Evolutionary conservation across 2,888 invertebrate species (phyloP).

Genomic region (Eremobia ochroleuca): DNA sequence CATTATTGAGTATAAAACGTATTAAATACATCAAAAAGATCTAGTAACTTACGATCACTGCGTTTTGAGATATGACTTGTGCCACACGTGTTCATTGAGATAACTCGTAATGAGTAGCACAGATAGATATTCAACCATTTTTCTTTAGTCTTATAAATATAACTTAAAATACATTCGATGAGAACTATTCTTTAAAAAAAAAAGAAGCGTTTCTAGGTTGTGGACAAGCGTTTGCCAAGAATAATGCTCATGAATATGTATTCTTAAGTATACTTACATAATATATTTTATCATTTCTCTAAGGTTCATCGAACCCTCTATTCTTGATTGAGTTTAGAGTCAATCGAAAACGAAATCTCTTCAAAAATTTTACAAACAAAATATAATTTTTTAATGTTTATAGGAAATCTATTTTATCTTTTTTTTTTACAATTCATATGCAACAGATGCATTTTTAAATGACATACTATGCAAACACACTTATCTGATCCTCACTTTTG

Average conservation of each 20-base stretch:
- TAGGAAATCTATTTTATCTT: background rate
- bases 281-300: background rate
- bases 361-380: slow-evolving; percentile 28
- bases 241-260: slow-evolving; percentile 23
- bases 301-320: slow-evolving; percentile 23
- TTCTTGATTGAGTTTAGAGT: slow-evolving; percentile 15
- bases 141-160: background rate
- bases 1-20: slow-evolving; percentile 89
- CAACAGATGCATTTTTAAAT: slow-evolving; percentile 4
- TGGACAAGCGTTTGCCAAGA: slow-evolving; percentile 3
- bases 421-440: background rate
- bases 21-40: slow-evolving; percentile 89
- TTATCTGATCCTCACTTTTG: slow-evolving; percentile 8
- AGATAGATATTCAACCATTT: background rate
- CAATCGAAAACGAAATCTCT: slow-evolving; percentile 11
- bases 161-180: background rate
- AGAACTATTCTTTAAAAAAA: background rate
- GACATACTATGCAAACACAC: background rate
- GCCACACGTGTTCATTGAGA: slow-evolving; percentile 25
- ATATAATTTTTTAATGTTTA: background rate
- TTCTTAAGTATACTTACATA: slow-evolving; percentile 5
- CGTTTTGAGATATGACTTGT: slow-evolving; percentile 78
- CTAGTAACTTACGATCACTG: slow-evolving; percentile 80
- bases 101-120: background rate
- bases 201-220: background rate